phyloP scores from a whole-genome alignment of 2,888 invertebrate genomes.

The Amblyteles armatorius region DNA sequence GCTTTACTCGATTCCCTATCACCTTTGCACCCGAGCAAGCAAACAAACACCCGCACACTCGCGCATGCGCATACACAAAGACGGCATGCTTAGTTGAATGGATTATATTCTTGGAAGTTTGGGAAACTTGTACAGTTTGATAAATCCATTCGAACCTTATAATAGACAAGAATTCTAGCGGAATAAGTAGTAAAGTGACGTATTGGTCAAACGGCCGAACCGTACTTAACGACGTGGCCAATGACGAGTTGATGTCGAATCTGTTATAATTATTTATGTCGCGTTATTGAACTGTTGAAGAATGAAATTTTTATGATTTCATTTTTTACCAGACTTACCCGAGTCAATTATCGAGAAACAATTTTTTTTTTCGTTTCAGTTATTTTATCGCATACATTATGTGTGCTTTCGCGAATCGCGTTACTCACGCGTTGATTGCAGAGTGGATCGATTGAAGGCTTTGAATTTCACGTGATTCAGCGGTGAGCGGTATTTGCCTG shows the following conservation, averaged over 20 bases:
- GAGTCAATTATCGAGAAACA: background rate
- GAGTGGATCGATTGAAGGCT: background rate
- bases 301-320: too few species aligned
- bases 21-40: conserved; percentile 11
- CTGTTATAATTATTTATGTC: background rate
- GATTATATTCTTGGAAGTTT: conserved; percentile 16
- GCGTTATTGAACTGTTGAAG: too few species aligned
- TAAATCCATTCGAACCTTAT: background rate
- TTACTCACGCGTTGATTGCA: background rate
- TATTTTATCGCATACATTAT: background rate
- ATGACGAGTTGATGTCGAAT: background rate
- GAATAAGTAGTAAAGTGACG: conserved; percentile 27
- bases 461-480: background rate
- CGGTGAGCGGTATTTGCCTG: background rate
- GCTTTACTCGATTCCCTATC: conserved; percentile 36
- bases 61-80: background rate
- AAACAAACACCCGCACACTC: background rate
- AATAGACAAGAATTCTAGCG: background rate
- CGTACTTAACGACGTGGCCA: background rate
- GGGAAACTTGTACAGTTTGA: conserved; percentile 26
- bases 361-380: background rate
- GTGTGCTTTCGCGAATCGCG: background rate
- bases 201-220: conserved; percentile 17
- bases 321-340: background rate
- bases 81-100: background rate